phyloP scores from a whole-genome alignment of 2,888 invertebrate species.

The Hydropsyche betteni region DNA sequence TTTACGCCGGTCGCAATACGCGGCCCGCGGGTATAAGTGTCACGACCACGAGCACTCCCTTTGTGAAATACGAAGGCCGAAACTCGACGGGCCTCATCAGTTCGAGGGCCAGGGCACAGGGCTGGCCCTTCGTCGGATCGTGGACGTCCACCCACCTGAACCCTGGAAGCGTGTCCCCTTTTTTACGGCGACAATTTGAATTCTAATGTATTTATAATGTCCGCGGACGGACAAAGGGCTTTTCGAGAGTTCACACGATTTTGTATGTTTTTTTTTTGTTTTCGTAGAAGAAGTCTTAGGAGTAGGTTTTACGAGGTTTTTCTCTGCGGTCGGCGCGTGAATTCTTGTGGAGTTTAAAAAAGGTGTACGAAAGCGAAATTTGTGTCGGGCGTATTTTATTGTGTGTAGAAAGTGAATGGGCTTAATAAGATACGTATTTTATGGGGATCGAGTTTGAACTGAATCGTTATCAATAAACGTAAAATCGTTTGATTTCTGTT shows the following conservation, averaged over 20 bases:
- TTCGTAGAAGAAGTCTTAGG: background rate
- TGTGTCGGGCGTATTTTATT: no score
- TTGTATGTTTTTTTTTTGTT: background rate
- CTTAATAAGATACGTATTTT: no score
- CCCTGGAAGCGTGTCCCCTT: slow-evolving; percentile 3
- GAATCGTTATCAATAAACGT: no score
- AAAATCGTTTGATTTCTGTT: no score
- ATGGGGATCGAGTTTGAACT: no score
- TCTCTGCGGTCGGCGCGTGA: background rate
- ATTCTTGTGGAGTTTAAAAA: no score
- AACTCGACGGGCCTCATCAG: no score
- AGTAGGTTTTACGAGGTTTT: background rate
- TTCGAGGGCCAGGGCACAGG: no score
- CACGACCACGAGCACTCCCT: background rate
- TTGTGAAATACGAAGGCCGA: slow-evolving; percentile 15
- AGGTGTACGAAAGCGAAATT: no score
- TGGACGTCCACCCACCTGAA: slow-evolving; percentile 2
- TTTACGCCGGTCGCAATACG: background rate
- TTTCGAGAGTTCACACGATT: background rate
- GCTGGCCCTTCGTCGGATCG: no score
- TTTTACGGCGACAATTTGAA: slow-evolving; percentile 39
- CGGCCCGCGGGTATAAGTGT: slow-evolving; percentile 16
- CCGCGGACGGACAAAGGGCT: slow-evolving; percentile 33
- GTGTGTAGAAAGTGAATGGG: no score
- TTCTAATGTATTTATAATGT: slow-evolving; percentile 46